phyloP scores from a whole-genome alignment of 1,140 invertebrate genomes.

The Andrena cerasifolii region DNA sequence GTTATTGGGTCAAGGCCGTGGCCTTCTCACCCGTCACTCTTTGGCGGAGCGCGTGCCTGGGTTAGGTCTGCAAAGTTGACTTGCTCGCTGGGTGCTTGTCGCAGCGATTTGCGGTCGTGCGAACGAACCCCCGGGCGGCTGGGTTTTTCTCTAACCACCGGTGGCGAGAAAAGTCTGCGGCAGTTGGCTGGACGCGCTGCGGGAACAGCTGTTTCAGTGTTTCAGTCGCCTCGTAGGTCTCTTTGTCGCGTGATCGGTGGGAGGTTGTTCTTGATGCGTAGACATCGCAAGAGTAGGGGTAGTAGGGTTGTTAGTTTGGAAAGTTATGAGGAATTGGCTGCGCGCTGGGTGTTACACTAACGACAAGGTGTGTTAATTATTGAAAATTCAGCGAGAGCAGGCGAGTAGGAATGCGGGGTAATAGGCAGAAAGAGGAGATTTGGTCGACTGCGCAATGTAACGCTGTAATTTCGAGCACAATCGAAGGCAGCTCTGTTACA shows the following conservation, averaged over 20 bases:
- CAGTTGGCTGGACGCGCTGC: no score
- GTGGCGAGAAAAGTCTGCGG: slow-evolving; percentile 43
- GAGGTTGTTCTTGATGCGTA: no score
- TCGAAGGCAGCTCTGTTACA: slow-evolving; percentile 4
- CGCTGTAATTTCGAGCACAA: slow-evolving; percentile 40
- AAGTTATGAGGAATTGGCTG: no score
- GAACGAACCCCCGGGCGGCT: neutral
- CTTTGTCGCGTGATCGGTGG: no score
- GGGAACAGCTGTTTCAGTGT: no score
- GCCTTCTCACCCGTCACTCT: slow-evolving; percentile 11
- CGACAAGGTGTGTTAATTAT: no score
- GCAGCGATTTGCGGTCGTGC: neutral
- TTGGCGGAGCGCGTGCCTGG: slow-evolving; percentile 4
- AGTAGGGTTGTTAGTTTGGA: no score
- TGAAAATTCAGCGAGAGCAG: no score
- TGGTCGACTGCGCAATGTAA: neutral
- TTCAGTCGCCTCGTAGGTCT: no score
- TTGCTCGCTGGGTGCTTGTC: neutral
- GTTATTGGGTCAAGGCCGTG: slow-evolving; percentile 43
- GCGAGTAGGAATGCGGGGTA: slow-evolving; percentile 10
- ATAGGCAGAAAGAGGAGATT: neutral
- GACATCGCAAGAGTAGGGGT: no score
- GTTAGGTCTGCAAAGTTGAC: no score
- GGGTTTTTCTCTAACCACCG: neutral
- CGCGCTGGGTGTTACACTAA: no score